phyloP scores from a whole-genome alignment of 2,888 invertebrate genomes.

The Morpho achilles region DNA sequence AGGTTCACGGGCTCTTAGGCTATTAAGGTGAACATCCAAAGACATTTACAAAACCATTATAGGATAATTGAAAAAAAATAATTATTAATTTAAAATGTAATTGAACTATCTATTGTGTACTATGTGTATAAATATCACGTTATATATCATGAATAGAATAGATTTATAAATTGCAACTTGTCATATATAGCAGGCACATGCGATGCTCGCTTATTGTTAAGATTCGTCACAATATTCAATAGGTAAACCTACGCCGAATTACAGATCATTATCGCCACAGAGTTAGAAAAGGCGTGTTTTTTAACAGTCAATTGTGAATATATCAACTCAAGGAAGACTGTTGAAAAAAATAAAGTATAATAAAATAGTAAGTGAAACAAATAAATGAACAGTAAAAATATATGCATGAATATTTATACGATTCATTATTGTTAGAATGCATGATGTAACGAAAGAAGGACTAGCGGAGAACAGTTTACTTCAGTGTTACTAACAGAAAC shows the following conservation, averaged over 20 bases:
- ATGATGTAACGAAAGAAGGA: no score
- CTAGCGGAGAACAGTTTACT: no score
- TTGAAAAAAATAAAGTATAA: constrained; percentile 36
- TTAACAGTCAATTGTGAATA: constrained; percentile 63
- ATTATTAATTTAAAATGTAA: no score
- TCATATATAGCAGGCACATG: constrained; percentile 7
- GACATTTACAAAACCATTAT: no score
- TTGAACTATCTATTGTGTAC: no score
- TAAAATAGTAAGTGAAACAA: constrained; percentile 47
- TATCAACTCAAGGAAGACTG: constrained; percentile 51
- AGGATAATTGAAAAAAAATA: no score
- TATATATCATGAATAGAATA: background rate
- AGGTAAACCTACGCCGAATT: constrained; percentile 64
- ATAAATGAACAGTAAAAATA: constrained; percentile 57
- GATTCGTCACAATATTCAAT: constrained; percentile 22
- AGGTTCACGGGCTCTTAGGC: no score
- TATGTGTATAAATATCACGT: no score
- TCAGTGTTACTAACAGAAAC: no score
- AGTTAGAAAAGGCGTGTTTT: constrained; percentile 53
- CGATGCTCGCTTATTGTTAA: constrained; percentile 16
- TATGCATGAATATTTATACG: constrained; percentile 57
- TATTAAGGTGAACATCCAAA: no score
- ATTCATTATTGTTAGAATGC: constrained; percentile 49
- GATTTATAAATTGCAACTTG: constrained; percentile 9
- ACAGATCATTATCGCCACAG: constrained; percentile 68